These are phyloP conservation scores for Platysteira castanea DNA, from an alignment of 2,113 vertebrate genomes.

Conservation along the genomic window DNA sequence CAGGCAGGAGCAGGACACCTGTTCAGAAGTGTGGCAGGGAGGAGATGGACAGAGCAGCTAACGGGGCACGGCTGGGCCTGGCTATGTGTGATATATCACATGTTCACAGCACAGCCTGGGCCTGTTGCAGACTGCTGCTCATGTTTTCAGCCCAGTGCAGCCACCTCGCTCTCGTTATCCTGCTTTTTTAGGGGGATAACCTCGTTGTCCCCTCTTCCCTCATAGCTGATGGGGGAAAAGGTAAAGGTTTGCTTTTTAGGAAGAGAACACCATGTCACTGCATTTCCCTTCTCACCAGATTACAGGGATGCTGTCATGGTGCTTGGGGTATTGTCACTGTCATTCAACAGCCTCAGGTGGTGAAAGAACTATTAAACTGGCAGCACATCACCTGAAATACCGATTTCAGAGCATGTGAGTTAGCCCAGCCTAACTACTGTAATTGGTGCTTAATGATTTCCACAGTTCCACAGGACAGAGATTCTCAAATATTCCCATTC, in stretches of 20 bases:
- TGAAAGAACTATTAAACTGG: background rate
- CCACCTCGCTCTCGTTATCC: fast-evolving
- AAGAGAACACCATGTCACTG: background rate
- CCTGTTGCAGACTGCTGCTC: background rate
- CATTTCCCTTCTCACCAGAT: background rate
- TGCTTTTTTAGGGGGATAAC: background rate
- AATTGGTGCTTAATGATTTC: background rate
- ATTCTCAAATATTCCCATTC: background rate
- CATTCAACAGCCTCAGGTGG: background rate
- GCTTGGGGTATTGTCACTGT: background rate
- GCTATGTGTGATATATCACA: fast-evolving
- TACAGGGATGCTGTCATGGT: background rate
- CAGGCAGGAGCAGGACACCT: background rate
- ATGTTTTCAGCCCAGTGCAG: background rate
- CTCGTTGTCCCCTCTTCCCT: background rate
- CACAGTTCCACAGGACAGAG: background rate
- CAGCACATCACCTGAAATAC: background rate
- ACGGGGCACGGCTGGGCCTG: fast-evolving
- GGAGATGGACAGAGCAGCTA: background rate
- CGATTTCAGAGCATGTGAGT: background rate
- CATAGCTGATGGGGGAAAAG: background rate
- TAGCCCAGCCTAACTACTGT: background rate
- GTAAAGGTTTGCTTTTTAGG: background rate
- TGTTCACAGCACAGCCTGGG: background rate
- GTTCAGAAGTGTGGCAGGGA: background rate